Base-by-base conservation (phyloP, 1,140 invertebrate genomes). In the Brachionus calyciflorus region DNA sequence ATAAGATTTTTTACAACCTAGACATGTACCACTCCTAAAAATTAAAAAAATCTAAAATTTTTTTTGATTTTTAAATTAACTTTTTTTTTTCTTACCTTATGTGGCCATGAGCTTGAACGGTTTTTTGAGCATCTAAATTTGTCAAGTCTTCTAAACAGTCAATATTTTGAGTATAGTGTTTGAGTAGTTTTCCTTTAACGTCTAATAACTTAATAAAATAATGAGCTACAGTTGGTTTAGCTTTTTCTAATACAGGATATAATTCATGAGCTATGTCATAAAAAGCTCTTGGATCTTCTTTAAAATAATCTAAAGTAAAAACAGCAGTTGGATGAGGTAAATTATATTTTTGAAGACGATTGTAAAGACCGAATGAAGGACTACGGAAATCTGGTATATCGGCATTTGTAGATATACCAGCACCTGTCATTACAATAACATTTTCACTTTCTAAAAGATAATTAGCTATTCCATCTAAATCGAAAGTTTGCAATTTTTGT, bases 81-180 rank as follows among this genome's bases (percentile, higher is more conserved):
- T n/a, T n/a, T n/a, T n/a, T 70, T 81, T 80, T 80, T 80, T 82
- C 81, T 68, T 55, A 63, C 57, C 37, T 65, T 5, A 96, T 96
- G 14, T 93, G 92, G 3, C 94, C 94, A 85, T 97, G 94, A 30
- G 94, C 93, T 84, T 97, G 94, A 1, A 97, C 90, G 53, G 96
- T 82, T 85, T 92, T 93, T 0, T 93, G 90, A 12, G 88, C 89
- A 2, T 90, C 89, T 69, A 98, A 84, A n/a, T 92, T 93, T 68
- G 93, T 91, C 3, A 92, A 86, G 80, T 92, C 86, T 84, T 97
- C 94, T 65, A 98, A 84, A 0, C 92, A 93, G 83, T 97, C 95
- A 80, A 97, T 94, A 85, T 97, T 97, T 86, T 97, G 90, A 10
- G 78, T 77, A 19, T 57, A 76, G 19, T 60, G 53, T 46, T 30